A percentile compares a stretch with the other conserved stretches of the same genome.
phyloP scores from a whole-genome alignment of 1,140 invertebrate genomes.

The Drosophila sp. region DNA sequence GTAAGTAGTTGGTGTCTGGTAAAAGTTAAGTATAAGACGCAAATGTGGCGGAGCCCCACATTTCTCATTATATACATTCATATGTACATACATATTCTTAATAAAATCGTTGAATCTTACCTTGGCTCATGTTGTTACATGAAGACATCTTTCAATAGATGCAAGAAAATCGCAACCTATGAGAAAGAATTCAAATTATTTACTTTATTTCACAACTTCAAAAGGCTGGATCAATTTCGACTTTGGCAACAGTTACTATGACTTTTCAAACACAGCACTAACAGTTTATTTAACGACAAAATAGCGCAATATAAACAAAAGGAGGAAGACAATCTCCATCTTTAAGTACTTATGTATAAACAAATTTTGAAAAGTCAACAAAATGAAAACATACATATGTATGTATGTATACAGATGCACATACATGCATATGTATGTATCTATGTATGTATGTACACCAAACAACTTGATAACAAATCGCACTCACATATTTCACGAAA shows the following conservation, averaged over 20 bases:
- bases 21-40: too few species aligned
- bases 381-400: neutral
- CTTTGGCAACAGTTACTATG: neutral
- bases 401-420: too few species aligned
- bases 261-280: neutral
- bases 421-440: neutral
- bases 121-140: neutral
- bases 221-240: too few species aligned
- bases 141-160: neutral
- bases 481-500: neutral
- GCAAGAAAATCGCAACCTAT: neutral
- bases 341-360: neutral
- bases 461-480: neutral
- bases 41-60: too few species aligned
- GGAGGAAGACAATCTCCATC: too few species aligned
- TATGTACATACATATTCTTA: too few species aligned
- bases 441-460: neutral
- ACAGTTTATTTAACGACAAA: too few species aligned
- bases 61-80: too few species aligned
- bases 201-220: too few species aligned
- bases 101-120: neutral
- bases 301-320: too few species aligned
- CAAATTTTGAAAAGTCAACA: neutral
- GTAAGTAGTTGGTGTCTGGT: too few species aligned
- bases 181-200: neutral